Evolutionary conservation across 2,888 invertebrate genomes (phyloP).

Genomic region (Elgonia sp.): DNA sequence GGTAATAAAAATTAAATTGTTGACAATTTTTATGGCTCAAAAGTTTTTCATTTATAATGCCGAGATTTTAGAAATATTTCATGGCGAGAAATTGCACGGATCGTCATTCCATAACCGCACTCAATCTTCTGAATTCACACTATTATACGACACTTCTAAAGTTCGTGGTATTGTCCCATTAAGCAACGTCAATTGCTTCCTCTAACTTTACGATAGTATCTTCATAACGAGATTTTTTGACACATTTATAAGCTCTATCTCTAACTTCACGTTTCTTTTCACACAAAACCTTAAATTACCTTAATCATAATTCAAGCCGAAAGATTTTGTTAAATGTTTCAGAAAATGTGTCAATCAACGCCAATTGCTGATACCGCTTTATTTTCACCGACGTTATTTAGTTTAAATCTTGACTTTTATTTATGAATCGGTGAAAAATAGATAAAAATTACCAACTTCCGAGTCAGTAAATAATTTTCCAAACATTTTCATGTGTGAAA

Average conservation of each 20-base stretch:
- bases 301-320: neutral
- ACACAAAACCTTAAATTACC: conserved; percentile 7
- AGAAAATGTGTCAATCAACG: too few relatives aligned
- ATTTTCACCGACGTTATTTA: too few relatives aligned
- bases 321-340: neutral
- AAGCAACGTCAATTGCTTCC: conserved; percentile 46
- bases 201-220: conserved; percentile 38
- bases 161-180: conserved; percentile 28
- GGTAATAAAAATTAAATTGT: too few relatives aligned
- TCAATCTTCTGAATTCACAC: conserved; percentile 38
- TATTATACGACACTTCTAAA: conserved; percentile 46
- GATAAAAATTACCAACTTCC: too few relatives aligned
- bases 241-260: conserved; percentile 18
- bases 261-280: neutral
- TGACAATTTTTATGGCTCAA: neutral
- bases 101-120: conserved; percentile 8
- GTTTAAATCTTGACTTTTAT: too few relatives aligned
- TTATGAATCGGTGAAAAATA: too few relatives aligned
- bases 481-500: too few relatives aligned
- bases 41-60: neutral
- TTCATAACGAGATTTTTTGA: conserved; percentile 41
- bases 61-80: conserved; percentile 9
- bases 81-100: conserved; percentile 16
- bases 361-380: too few relatives aligned
- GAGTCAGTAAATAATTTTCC: too few relatives aligned